phyloP scores from a whole-genome alignment of 2,888 invertebrate genomes.

The Chalcis sispes region DNA sequence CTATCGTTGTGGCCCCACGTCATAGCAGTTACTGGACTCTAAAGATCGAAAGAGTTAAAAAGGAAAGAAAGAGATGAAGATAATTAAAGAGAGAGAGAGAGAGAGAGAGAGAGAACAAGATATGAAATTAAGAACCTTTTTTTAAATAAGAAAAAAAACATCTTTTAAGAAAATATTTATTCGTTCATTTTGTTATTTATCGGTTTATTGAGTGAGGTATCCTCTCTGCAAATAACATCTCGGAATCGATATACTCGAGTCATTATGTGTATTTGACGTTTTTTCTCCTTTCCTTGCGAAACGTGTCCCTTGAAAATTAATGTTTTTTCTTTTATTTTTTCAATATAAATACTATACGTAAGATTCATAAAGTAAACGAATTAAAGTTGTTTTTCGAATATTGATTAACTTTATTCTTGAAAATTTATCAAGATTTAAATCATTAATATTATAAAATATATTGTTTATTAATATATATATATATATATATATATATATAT shows the following conservation, averaged over 20 bases:
- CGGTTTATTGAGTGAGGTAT: not conserved
- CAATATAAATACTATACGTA: too few relatives aligned
- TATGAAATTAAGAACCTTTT: too few relatives aligned
- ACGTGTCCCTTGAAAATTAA: too few relatives aligned
- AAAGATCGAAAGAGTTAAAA: constrained; percentile 62
- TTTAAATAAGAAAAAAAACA: too few relatives aligned
- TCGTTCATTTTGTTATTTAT: constrained; percentile 34
- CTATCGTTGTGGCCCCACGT: constrained; percentile 99
- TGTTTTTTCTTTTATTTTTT: not conserved
- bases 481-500: too few relatives aligned
- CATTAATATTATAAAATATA: too few relatives aligned
- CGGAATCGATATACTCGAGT: not conserved
- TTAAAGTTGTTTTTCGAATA: not conserved
- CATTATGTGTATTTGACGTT: constrained; percentile 1
- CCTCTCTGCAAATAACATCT: not conserved
- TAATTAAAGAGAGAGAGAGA: constrained; percentile 32
- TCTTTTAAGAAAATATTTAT: constrained; percentile 21
- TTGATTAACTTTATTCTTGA: too few relatives aligned
- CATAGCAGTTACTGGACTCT: constrained; percentile 92
- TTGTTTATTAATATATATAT: too few relatives aligned
- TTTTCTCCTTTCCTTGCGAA: too few relatives aligned
- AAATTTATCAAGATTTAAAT: too few relatives aligned
- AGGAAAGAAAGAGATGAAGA: constrained; percentile 8
- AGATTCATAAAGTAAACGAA: not conserved
- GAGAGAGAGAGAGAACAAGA: not conserved